Evolutionary conservation across 2,797 vertebrate species (phyloP).

Genomic region (Helarctos malayanus): DNA sequence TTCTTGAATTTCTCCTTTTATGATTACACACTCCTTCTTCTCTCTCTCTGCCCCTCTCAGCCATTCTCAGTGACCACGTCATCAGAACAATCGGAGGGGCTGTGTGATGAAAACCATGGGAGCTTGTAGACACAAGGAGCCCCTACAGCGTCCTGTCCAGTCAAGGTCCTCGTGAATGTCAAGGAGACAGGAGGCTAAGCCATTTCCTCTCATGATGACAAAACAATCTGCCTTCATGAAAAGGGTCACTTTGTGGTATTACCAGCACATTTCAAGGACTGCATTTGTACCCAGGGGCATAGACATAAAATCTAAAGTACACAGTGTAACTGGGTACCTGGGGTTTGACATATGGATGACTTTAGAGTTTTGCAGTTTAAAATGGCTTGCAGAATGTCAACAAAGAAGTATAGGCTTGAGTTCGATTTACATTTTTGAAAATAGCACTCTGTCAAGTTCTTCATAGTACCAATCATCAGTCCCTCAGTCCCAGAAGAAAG

Average conservation of each 20-base stretch:
- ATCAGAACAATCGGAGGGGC: conserved; percentile 70
- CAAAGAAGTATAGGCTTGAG: background rate
- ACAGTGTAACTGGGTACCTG: background rate
- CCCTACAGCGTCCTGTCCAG: conserved; percentile 48
- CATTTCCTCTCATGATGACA: conserved; percentile 29
- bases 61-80: conserved; percentile 73
- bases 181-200: conserved; percentile 9
- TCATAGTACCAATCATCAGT: background rate
- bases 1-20: background rate
- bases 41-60: background rate
- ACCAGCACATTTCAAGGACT: background rate
- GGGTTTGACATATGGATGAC: background rate
- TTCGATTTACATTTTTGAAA: background rate
- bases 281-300: background rate
- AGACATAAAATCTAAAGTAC: background rate
- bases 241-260: conserved; percentile 40
- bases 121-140: conserved; percentile 57
- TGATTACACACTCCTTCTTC: background rate
- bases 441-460: background rate
- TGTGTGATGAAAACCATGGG: conserved; percentile 68
- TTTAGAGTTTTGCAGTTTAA: background rate
- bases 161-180: conserved; percentile 54
- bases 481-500: background rate
- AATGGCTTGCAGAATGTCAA: background rate
- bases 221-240: conserved; percentile 9